Base-by-base conservation (phyloP, 1,140 invertebrate genomes). In the Drosophila burlai region DNA sequence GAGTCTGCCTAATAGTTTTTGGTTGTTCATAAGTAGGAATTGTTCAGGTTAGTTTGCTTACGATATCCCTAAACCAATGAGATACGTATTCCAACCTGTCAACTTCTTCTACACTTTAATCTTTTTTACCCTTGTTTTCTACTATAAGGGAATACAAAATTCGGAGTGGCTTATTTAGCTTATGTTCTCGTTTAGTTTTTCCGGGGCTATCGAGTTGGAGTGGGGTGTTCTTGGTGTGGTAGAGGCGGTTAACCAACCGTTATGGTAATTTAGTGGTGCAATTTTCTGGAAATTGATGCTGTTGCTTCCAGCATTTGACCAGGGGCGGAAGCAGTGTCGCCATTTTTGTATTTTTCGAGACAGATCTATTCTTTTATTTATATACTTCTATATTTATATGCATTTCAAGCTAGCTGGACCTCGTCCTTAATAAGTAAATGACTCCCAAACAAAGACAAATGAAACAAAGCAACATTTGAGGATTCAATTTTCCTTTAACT, bases 201-300 rank as follows among this genome's bases (percentile, higher is more conserved):
- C n/a, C 54, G 50, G 66, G 18, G 40, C 24, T 45, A 49, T 63
- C n/a, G 4, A 34, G 18, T 7, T 24, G 15, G 31, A 7, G 16
- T 59, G 60, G 24, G 52, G n/a, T 7, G 36, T 13, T 40, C 26
- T 36, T 67, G 29, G n/a, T 43, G 62, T 49, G 42, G 42, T 29
- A 21, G 18, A 16, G 18, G 24, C 52, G 34, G 43, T 42, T 31
- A 15, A 62, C 52, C 36, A 42, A 50, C 50, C 46, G 78, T 81
- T 89, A 89, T 89, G 85, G 84, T 89, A 89, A 89, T 89, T 90
- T 90, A 90, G 78, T 84, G 67, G 69, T 54, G 85, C 66, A 89
- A 90, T 89, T 90, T 90, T 81, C 81, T 43, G 74, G 63, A 81
- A 90, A 90, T 85, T 89, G 85, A 90, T 90, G 84, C 83, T 81